Evolutionary conservation across 2,888 invertebrate species (phyloP), one percentile per base, ranked within the genome.

Genomic region (Trichopoda pennipes): DNA sequence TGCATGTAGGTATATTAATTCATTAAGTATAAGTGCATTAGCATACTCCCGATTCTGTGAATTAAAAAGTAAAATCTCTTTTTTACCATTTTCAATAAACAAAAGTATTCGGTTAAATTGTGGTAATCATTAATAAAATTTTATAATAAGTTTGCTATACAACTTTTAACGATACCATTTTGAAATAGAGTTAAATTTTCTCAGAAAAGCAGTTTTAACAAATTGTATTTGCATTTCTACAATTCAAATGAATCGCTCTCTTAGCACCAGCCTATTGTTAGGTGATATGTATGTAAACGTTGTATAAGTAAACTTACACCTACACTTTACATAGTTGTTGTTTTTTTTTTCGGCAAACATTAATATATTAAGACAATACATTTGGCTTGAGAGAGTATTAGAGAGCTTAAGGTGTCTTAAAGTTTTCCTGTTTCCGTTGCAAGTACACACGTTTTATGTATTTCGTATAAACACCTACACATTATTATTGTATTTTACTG

Each of bases 341-440:
- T 28, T 28, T 28, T 28, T 28, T 8, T 28, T 61, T 38, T 55
- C 16, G 58, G 69, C 58, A 73, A 81, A 81, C 73, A 73, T 55
- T 77, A 73, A 78, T 81, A 66, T 75, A 81, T 70, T 55, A 78
- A 81, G 78, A 78, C 74, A 81, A 81, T 78, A 70, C 69, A 75
- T 74, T 81, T 78, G 70, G 16, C 69, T 81, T 66, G 66, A 78
- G 70, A 78, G 70, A 60, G 60, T 42, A 69, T 70, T 77, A 74
- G 49, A 70, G 58, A 77, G 78, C 78, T 78, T 66, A 28, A 78
- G 66, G 74, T 81, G 81, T 78, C 81, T 78, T 77, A 70, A 53
- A 55, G 64, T 78, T 70, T 81, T 81, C 70, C 81, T 78, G 81
- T 81, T 81, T 78, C 74, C 81, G 78, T 75, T 74, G 38, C 47